Base-by-base conservation (phyloP, 2,797 vertebrate species). In the Ptychadena robeensis region DNA sequence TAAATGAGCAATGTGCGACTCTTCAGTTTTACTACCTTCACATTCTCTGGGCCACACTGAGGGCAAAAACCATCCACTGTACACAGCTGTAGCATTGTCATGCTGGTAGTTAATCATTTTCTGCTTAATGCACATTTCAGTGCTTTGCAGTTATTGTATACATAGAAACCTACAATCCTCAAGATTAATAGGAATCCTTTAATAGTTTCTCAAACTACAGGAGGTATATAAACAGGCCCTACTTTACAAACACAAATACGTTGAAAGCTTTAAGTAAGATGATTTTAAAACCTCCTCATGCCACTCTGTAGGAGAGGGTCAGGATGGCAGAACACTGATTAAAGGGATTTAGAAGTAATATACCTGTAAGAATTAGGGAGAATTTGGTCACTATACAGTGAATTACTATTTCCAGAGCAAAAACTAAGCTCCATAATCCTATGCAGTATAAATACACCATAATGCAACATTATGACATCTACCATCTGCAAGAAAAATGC, bases 1-100 rank as follows among this genome's bases (percentile, higher is more conserved):
- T 18, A 37, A 76, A 44, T 65, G 59, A 76, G 73, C 61, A 31
- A 66, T 67, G 63, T 77, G 32, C 7, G 15, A 66, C 61, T 48
- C 44, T 22, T 31, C 61, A 48, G 14, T 30, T 22, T 77, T 77
- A 67, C 18, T 74, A 65, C 25, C 34, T 37, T 59, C 8, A 44
- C 12, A 76, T 76, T 28, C 7, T 64, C 27, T 76, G 35, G 12
- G 3, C 14, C 59, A 40, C 38, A 18, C n/a, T n/a, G 18, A 10
- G 61, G 59, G 30, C 27, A 40, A 64, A 40, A 32, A 7, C 5
- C 73, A 63, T 32, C 73, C 34, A 57, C 25, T 34, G 32, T 38
- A 59, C 31, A 30, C 25, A n/a, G 61, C 14, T 30, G 15, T 61
- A 64, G 7, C 18, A 27, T 64, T 37, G 38, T 4, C 25, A 71